Conservation (phyloP, 1,140 invertebrate genomes). For the Eciton burchellii region DNA sequence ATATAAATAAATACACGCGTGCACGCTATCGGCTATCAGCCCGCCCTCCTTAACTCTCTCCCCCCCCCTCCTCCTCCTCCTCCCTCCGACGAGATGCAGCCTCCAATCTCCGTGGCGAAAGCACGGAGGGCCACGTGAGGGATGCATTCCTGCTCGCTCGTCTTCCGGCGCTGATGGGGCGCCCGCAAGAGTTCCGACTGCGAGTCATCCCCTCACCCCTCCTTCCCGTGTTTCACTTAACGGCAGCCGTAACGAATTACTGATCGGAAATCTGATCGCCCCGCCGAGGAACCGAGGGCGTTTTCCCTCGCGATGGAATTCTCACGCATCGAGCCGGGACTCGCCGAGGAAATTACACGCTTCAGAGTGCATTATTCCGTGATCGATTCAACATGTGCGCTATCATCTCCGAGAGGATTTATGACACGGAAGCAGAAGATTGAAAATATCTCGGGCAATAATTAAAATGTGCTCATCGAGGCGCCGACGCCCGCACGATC, state of each 20-base stretch:
- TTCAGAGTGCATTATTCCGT: neutral
- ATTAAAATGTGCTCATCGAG: neutral
- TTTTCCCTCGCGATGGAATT: constrained; percentile 8
- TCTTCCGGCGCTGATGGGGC: neutral
- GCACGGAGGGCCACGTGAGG: too few species aligned
- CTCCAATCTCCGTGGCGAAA: neutral
- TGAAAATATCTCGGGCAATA: constrained; percentile 13
- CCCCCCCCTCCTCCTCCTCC: too few species aligned
- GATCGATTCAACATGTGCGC: neutral
- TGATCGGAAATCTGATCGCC: constrained; percentile 22
- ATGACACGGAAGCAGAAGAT: neutral
- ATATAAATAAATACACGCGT: constrained; percentile 49
- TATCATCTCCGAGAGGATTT: neutral
- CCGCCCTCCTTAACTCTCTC: too few species aligned
- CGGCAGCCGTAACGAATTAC: constrained; percentile 25
- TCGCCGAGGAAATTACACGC: neutral
- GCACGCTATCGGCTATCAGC: neutral
- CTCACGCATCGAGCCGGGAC: neutral
- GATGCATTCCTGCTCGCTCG: neutral
- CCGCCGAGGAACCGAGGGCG: constrained; percentile 14
- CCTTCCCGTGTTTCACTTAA: constrained; percentile 40
- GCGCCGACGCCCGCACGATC: neutral
- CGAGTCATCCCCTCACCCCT: too few species aligned
- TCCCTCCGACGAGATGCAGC: neutral
- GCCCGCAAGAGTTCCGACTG: neutral